phyloP scores from a whole-genome alignment of 1,140 invertebrate species.

The Scaptomyza hsui region DNA sequence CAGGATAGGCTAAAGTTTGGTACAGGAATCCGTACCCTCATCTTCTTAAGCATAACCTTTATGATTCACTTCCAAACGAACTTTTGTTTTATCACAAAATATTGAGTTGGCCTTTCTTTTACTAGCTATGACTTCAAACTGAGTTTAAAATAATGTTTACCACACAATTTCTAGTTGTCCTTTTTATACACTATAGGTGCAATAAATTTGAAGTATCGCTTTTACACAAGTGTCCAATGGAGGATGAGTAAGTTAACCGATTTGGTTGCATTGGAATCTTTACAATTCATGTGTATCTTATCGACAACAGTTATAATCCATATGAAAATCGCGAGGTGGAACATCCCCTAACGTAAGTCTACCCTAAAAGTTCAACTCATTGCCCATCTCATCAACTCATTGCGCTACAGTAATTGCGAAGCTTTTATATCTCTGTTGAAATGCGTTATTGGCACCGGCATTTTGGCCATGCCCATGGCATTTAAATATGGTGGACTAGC shows the following conservation, averaged over 20 bases:
- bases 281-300: too few relatives aligned
- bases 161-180: too few relatives aligned
- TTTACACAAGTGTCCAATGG: too few relatives aligned
- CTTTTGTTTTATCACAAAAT: too few relatives aligned
- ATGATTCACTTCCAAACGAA: neutral
- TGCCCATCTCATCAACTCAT: neutral
- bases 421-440: conserved; percentile 38
- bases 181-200: too few relatives aligned
- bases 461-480: conserved; percentile 48
- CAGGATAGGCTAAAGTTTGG: conserved; percentile 11
- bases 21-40: neutral
- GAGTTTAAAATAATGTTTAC: too few relatives aligned
- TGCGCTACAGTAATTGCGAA: conserved; percentile 12
- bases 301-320: conserved; percentile 33
- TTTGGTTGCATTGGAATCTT: too few relatives aligned
- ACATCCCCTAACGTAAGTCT: conserved; percentile 40
- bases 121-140: too few relatives aligned
- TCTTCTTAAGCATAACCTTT: conserved; percentile 11
- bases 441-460: conserved; percentile 45
- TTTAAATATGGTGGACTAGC: conserved; percentile 30
- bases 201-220: too few relatives aligned
- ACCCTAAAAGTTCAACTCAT: too few relatives aligned
- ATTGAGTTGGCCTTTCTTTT: too few relatives aligned
- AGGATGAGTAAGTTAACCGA: too few relatives aligned
- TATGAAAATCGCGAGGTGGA: conserved; percentile 40